Percentiles rank a stretch among this genome's conserved stretches.
Evolutionary conservation across 2,113 vertebrate genomes (phyloP).

Genomic region (Nyctereutes procyonoides): DNA sequence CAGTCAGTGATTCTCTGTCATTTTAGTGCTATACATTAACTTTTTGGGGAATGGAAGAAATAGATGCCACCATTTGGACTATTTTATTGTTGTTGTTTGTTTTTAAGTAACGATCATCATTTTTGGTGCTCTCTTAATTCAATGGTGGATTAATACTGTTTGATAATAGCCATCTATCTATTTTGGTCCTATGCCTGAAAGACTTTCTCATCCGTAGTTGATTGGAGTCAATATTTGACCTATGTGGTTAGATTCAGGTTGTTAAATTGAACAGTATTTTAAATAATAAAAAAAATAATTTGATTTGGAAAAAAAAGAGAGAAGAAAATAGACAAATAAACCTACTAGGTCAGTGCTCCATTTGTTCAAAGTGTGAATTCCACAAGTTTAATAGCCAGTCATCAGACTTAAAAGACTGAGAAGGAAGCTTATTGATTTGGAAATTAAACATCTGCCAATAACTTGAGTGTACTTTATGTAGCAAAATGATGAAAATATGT

Average conservation of each 20-base stretch:
- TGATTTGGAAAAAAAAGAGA: background rate
- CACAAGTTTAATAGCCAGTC: slow-evolving; percentile 29
- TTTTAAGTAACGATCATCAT: slow-evolving; percentile 49
- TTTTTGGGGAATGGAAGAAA: background rate
- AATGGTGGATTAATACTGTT: slow-evolving; percentile 63
- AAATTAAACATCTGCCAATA: slow-evolving; percentile 73
- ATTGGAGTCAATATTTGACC: background rate
- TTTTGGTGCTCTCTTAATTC: slow-evolving; percentile 65
- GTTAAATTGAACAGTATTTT: slow-evolving; percentile 40
- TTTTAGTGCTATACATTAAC: background rate
- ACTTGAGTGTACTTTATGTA: slow-evolving; percentile 57
- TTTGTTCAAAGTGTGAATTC: slow-evolving; percentile 42
- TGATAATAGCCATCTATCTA: slow-evolving; percentile 56
- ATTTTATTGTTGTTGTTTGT: slow-evolving; percentile 62
- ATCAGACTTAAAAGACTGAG: slow-evolving; percentile 56
- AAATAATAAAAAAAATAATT: slow-evolving; percentile 39
- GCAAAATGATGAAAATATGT: slow-evolving; percentile 64
- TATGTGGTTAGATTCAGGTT: background rate
- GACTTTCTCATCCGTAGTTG: slow-evolving; percentile 6
- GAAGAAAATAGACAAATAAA: background rate
- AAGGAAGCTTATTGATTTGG: slow-evolving; percentile 64
- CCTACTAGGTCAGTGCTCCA: background rate
- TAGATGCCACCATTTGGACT: slow-evolving; percentile 62
- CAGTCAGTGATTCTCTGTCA: background rate
- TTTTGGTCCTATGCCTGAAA: background rate